Evolutionary conservation across 2,113 vertebrate species (phyloP).

Genomic region (Protobothrops flavoviridis): DNA sequence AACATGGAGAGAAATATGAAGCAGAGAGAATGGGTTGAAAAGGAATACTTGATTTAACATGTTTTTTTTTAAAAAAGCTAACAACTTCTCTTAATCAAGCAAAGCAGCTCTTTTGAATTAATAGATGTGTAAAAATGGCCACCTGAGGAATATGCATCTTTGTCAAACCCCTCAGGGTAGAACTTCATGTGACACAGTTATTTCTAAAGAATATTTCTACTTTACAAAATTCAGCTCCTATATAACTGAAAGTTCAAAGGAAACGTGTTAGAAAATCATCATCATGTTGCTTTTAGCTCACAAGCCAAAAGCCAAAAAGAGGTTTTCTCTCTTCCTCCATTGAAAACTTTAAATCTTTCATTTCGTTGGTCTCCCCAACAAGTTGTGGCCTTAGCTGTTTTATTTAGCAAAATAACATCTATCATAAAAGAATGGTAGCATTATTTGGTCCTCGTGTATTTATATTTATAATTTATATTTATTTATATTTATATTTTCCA

Average conservation of each 20-base stretch:
- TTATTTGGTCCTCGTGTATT: neutral
- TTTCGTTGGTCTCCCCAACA: neutral
- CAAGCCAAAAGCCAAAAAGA: neutral
- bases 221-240: neutral
- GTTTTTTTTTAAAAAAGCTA: neutral
- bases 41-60: neutral
- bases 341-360: neutral
- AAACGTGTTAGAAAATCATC: neutral
- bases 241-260: neutral
- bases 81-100: neutral
- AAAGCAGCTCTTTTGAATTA: neutral
- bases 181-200: neutral
- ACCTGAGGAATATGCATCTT: neutral
- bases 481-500: neutral
- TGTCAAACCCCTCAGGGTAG: neutral
- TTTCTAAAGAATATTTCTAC: neutral
- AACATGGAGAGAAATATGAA: neutral
- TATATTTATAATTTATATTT: too few species aligned
- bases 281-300: neutral
- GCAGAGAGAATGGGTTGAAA: neutral
- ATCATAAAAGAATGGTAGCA: neutral
- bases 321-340: neutral
- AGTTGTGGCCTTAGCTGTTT: neutral
- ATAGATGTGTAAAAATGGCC: slow-evolving; percentile 2
- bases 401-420: neutral